phyloP scores from a whole-genome alignment of 1,140 invertebrate species.

The Aphelenchoides besseyi region DNA sequence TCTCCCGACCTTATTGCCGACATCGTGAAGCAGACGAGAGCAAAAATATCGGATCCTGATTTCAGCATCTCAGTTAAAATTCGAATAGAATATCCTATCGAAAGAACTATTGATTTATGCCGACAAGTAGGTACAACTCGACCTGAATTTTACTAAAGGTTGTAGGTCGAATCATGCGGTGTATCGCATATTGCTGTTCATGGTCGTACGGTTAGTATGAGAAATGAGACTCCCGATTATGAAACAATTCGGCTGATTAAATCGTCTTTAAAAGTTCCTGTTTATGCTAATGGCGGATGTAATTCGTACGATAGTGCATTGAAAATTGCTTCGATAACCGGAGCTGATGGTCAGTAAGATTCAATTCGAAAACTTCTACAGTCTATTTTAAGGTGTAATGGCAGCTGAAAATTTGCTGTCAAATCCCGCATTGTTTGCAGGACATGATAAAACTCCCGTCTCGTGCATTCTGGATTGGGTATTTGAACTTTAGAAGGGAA shows the following conservation, averaged over 20 bases:
- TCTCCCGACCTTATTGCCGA: conserved; percentile 80
- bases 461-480: conserved; percentile 82
- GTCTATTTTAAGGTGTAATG: conserved; percentile 73
- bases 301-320: conserved; percentile 73
- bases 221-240: conserved; percentile 73
- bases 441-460: conserved; percentile 71
- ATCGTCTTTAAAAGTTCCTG: conserved; percentile 73
- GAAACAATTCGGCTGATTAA: conserved; percentile 74
- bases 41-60: conserved; percentile 70
- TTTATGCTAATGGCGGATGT: conserved; percentile 87
- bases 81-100: conserved; percentile 68
- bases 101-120: conserved; percentile 73
- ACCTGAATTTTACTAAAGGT: conserved; percentile 23
- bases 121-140: conserved; percentile 64
- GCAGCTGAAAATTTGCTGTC: conserved; percentile 79
- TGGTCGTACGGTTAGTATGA: conserved; percentile 78
- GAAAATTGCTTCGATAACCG: conserved; percentile 70
- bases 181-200: conserved; percentile 84
- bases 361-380: conserved; percentile 16
- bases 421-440: conserved; percentile 83
- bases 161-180: conserved; percentile 74
- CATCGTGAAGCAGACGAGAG: conserved; percentile 74
- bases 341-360: conserved; percentile 72
- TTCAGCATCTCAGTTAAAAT: conserved; percentile 91
- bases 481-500: too few relatives aligned